Evolutionary conservation across 2,888 invertebrate genomes (phyloP).

Genomic region (Microctonus aethiopoides): DNA sequence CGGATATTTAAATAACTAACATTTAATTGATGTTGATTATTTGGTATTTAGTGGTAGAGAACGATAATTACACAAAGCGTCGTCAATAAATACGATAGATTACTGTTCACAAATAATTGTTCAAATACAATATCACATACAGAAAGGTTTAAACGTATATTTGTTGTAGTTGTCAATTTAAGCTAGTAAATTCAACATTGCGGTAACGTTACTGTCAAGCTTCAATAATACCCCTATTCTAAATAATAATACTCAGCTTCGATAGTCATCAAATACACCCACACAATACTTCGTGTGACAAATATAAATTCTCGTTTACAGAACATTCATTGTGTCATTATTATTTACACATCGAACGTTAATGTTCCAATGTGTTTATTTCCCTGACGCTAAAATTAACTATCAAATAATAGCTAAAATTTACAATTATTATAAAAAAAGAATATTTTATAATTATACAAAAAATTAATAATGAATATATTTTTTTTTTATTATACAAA

Average conservation of each 20-base stretch:
- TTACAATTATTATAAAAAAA: too few relatives aligned
- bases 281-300: neutral
- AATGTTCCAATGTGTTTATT: constrained; percentile 35
- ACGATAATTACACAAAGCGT: neutral
- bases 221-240: neutral
- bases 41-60: too few relatives aligned
- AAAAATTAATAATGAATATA: too few relatives aligned
- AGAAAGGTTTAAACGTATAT: neutral
- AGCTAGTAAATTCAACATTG: neutral
- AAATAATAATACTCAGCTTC: neutral
- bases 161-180: neutral
- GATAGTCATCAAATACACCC: neutral
- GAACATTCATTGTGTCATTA: constrained; percentile 29
- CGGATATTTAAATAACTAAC: neutral
- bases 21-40: too few relatives aligned
- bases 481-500: too few relatives aligned
- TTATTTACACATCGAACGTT: constrained; percentile 51
- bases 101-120: neutral
- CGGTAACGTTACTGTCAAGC: neutral
- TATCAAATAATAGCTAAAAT: constrained; percentile 30
- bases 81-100: neutral
- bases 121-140: neutral
- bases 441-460: too few relatives aligned
- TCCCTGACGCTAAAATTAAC: constrained; percentile 9
- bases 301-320: constrained; percentile 12